Conservation (phyloP, 2,113 vertebrate genomes). For the Cervus canadensis region DNA sequence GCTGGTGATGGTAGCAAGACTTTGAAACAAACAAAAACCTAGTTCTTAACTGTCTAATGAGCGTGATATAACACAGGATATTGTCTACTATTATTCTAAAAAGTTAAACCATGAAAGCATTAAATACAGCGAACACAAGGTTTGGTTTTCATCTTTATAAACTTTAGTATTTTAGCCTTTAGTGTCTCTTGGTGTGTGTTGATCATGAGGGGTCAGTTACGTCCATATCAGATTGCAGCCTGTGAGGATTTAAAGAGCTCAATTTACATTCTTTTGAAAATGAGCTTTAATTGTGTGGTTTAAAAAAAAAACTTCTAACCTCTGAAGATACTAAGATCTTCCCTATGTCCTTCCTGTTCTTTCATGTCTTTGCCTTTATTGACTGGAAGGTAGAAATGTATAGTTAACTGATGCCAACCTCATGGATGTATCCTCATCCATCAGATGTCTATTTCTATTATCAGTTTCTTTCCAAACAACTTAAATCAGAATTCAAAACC, state of each 20-base stretch:
- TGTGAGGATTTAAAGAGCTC: not conserved
- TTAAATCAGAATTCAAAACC: not conserved
- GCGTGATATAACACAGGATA: not conserved
- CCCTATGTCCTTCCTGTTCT: not conserved
- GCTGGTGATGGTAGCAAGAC: no score
- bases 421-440: not conserved
- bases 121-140: not conserved
- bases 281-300: not conserved
- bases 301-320: not conserved
- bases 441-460: not conserved
- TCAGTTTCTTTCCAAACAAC: not conserved
- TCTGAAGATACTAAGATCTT: not conserved
- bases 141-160: not conserved
- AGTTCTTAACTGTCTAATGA: not conserved
- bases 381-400: not conserved
- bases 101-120: not conserved
- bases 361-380: not conserved
- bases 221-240: not conserved
- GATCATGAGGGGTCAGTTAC: not conserved
- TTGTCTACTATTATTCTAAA: not conserved
- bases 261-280: not conserved
- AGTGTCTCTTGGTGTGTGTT: not conserved
- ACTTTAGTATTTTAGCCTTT: not conserved
- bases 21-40: not conserved
- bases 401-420: not conserved